Conservation (phyloP, 2,113 vertebrate genomes). For the Dasyprocta punctata region DNA sequence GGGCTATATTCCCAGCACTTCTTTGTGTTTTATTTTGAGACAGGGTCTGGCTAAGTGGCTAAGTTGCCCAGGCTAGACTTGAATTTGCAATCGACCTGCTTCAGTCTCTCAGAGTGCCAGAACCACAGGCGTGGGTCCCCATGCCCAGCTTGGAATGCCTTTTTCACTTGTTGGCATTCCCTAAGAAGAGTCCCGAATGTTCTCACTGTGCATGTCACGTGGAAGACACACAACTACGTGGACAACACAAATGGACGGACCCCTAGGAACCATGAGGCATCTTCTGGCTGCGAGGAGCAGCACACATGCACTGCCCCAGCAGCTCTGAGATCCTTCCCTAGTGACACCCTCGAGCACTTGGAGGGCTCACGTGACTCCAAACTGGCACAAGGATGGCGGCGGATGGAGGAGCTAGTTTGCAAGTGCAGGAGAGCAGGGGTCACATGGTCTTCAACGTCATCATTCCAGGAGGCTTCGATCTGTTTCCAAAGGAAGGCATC, state of each 20-base stretch:
- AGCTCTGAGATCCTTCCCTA: background rate
- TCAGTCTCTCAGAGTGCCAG: background rate
- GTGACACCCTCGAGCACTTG: background rate
- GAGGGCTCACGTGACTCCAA: background rate
- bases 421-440: background rate
- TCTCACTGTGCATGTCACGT: background rate
- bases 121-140: background rate
- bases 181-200: background rate
- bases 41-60: background rate
- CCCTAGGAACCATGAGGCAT: background rate
- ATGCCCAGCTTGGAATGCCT: background rate
- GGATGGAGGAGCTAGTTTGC: background rate
- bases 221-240: background rate
- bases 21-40: background rate
- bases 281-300: background rate
- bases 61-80: background rate
- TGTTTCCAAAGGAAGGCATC: background rate
- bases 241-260: background rate
- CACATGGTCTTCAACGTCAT: background rate
- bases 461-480: background rate
- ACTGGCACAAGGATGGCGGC: background rate
- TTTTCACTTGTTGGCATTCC: background rate
- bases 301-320: fast-evolving
- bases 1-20: background rate
- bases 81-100: background rate